Base-by-base conservation (phyloP, 2,888 invertebrate genomes). In the Sericinus montela region DNA sequence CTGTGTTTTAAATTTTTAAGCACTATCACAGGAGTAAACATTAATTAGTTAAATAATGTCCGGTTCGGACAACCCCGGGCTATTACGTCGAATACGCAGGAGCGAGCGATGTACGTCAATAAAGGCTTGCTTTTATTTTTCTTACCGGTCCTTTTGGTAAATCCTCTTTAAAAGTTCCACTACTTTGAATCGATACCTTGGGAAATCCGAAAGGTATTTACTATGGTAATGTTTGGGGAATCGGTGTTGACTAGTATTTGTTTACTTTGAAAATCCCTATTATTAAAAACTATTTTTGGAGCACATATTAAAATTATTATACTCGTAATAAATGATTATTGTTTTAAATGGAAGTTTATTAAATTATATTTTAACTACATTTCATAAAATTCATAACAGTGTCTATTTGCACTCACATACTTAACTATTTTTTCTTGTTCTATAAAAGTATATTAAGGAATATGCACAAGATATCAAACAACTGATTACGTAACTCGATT, bases 11-110 rank as follows among this genome's bases (percentile, higher is more conserved):
- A n/a, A n/a, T n/a, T n/a, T n/a, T n/a, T n/a, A n/a, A n/a, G n/a
- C 19, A 3, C 5, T 19, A 19, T 5, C 19, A 19, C 19, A 19
- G 5, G 19, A n/a, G n/a, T n/a, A n/a, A n/a, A n/a, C n/a, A n/a
- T 19, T 19, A 69, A 72, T 70, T 67, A 69, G 54, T 56, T 61
- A 56, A 60, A 59, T 62, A 56, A 60, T 29, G 14, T 40, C 35
- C 32, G 34, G 34, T 35, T 40, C 16, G 28, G 44, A 23, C 19
- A 47, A 36, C 38, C 48, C 32, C 48, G 16, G 30, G 38, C 43
- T 13, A 39, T 32, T 34, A 32, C 9, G 15, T 28, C 16, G 46
- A 15, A 47, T 41, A 25, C 47, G 16, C 19, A 28, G 23, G 29
- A 15, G 8, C 14, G 35, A 14, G 23, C 13, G 9, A 41, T 5